Evolutionary conservation across 2,797 vertebrate species (phyloP), one percentile per base, ranked within the genome.

Genomic region (Onychomys arenicola): DNA sequence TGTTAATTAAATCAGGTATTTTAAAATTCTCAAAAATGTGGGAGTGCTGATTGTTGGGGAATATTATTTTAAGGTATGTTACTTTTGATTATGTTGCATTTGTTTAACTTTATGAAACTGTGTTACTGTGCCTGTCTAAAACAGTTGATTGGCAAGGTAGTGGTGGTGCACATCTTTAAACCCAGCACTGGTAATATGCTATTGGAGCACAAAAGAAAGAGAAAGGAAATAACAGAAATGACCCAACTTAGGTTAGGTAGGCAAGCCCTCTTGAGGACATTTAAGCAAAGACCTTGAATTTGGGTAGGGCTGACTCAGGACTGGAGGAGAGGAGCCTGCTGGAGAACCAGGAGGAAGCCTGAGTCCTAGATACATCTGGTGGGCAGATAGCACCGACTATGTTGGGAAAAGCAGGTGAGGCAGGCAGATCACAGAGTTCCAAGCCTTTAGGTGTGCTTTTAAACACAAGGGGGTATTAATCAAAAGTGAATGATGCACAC

Each of bases 1-100:
- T 34, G 40, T 76, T 43, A 32, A 82, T 73, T 81, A 91, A 57
- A 91, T 32, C 40, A 91, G 92, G 92, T n/a, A 88, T 69, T 90
- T 92, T 77, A 78, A 89, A 73, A 49, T 73, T 89, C 75, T 59
- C 75, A 86, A 90, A 63, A 82, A 84, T n/a, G 13, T 16, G 78
- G 55, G 13, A 92, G 46, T 43, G n/a, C 4, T 40, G 25, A 91
- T 63, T 11, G 49, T 49, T 49, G 49, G 49, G 49, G 49, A 49
- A 9, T 49, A 49, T 49, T 49, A 49, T 49, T 49, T 49, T 49
- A 49, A 49, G 49, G 49, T 49, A 49, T 49, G 49, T 49, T 49
- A 49, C 55, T 57, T 57, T 57, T 57, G 13, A 57, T 57, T 57
- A 49, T 57, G 13, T 57, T 57, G 16, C 13, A 57, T 57, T 57